Evolutionary conservation across 2,797 vertebrate genomes (phyloP), one percentile per base, ranked within the genome.

Genomic region (Kryptopterus vitreolus): DNA sequence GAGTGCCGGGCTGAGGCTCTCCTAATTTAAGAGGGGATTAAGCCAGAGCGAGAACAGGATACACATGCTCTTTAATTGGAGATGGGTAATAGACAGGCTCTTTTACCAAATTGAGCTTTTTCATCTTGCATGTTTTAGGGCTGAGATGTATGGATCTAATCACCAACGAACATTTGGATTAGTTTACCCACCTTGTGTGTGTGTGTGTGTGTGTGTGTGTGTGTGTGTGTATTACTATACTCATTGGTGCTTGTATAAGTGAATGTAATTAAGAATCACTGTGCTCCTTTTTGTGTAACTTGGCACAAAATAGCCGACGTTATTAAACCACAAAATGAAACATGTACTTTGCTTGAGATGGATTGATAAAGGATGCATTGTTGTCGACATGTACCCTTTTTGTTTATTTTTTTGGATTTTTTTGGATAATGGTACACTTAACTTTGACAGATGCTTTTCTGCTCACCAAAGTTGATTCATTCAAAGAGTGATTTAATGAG

Each of bases 21-120:
- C 85, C 88, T 88, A 86, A 88, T 90, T 91, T 87, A 87, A 87
- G 83, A 86, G 84, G 80, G 88, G 88, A 89, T 88, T 89, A 89
- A 85, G 81, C 66, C 72, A 52, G 77, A 76, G 70, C 76, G 78
- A 78, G 82, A 82, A 84, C 73, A 73, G 78, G 82, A 76, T 78
- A 80, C 72, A 73, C 57, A 81, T 83, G 83, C 79, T 72, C 86
- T 87, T 83, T 92, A 92, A 93, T 91, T 92, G 91, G 89, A 85
- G 87, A 84, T 71, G 88, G 89, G 88, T 91, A 91, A 90, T 90
- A 90, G 88, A 84, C 77, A 81, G 79, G 87, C 82, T 88, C 81
- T 80, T 85, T 84, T 77, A 69, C 63, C 88, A 78, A 86, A 88
- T 79, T n/a, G 83, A 87, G 87, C 66, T 76, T 85, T 86, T 87